Evolutionary conservation across 2,797 vertebrate genomes (phyloP).

Genomic region (Microctenopoma steveboyesi): DNA sequence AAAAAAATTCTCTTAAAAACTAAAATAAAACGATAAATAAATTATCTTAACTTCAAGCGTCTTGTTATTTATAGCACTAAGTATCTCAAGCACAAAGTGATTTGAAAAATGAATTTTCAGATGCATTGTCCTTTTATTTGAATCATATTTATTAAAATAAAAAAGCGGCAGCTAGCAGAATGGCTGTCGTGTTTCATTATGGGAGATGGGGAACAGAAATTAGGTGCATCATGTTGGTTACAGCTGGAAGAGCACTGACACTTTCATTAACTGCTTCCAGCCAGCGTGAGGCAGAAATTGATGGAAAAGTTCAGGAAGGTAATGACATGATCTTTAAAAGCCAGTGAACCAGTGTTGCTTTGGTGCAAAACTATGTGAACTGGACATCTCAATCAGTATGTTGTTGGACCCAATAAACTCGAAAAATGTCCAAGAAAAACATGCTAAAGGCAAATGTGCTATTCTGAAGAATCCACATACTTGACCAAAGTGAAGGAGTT

Average conservation of each 20-base stretch:
- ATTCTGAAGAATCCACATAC: conserved; percentile 19
- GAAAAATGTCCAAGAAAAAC: conserved; percentile 13
- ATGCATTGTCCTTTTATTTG: background rate
- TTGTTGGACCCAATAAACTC: conserved; percentile 13
- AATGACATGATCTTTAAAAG: conserved; percentile 31
- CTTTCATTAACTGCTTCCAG: conserved; percentile 59
- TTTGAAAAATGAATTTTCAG: conserved; percentile 11
- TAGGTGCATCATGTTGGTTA: conserved; percentile 60
- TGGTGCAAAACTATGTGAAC: conserved; percentile 23
- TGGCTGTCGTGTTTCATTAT: conserved; percentile 38
- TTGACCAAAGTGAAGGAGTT: conserved; percentile 35
- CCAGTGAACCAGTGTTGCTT: background rate
- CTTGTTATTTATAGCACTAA: background rate
- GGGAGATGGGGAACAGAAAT: conserved; percentile 53
- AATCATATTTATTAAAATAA: conserved; percentile 24
- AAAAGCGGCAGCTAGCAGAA: conserved; percentile 13
- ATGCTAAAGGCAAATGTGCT: background rate
- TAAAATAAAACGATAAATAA: conserved; percentile 2
- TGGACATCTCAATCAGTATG: conserved; percentile 19
- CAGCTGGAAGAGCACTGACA: conserved; percentile 65
- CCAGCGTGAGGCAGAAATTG: conserved; percentile 34
- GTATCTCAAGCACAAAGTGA: background rate
- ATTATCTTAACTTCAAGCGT: background rate
- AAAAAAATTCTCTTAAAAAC: background rate
- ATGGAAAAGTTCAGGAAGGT: conserved; percentile 41